Evolutionary conservation across 2,797 vertebrate species (phyloP).

Genomic region (Artibeus jamaicensis): DNA sequence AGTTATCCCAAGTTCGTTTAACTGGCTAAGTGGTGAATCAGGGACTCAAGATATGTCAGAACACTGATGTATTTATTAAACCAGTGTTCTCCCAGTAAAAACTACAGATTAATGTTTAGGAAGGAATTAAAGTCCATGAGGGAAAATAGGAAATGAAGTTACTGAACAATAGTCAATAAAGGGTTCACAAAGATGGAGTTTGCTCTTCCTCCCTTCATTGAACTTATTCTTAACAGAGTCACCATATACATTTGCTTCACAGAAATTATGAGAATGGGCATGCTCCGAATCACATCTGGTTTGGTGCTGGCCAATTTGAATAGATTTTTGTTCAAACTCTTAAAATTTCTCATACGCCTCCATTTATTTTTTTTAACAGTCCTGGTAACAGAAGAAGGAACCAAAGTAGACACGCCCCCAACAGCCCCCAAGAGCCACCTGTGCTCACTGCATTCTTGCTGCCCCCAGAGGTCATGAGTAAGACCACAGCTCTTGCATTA

Average conservation of each 20-base stretch:
- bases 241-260: background rate
- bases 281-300: background rate
- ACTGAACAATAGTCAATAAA: background rate
- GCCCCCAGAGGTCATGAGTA: no score
- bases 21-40: background rate
- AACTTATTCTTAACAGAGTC: background rate
- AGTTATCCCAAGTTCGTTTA: background rate
- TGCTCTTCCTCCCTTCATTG: background rate
- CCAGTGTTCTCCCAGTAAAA: background rate
- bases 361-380: background rate
- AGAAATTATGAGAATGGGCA: background rate
- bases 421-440: background rate
- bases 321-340: background rate
- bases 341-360: background rate
- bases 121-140: background rate
- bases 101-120: background rate
- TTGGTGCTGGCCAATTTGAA: background rate
- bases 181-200: background rate
- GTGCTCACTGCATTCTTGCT: background rate
- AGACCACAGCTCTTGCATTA: background rate
- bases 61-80: background rate
- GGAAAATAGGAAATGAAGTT: background rate
- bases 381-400: background rate
- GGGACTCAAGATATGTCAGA: background rate
- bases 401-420: background rate